These are phyloP conservation scores for Euwallacea fornicatus DNA, from an alignment of 1,140 invertebrate species.

Conservation along the genomic window DNA sequence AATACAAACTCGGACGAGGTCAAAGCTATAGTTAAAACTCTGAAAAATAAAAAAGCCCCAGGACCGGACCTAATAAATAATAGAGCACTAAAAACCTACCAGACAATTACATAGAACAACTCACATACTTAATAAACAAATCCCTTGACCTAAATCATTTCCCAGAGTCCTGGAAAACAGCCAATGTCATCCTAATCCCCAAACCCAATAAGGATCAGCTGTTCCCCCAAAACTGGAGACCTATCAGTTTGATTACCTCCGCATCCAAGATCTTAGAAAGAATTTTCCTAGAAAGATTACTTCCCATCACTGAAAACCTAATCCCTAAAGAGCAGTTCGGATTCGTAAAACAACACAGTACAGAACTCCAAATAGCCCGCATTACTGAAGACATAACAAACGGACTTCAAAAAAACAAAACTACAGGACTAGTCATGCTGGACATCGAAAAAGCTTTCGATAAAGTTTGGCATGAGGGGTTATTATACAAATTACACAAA, in stretches of 20 bases:
- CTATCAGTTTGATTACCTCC: neutral
- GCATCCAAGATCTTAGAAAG: neutral
- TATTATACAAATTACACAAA: slow-evolving; percentile 14
- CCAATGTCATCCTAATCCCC: neutral
- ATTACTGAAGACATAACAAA: neutral
- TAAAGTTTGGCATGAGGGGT: slow-evolving; percentile 19
- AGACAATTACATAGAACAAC: neutral
- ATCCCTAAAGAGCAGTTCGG: slow-evolving; percentile 20
- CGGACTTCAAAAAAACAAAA: slow-evolving; percentile 2
- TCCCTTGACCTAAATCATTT: neutral
- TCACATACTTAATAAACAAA: neutral
- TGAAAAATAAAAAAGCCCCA: slow-evolving; percentile 15
- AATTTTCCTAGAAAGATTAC: neutral
- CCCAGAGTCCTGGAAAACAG: neutral
- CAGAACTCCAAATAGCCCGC: neutral
- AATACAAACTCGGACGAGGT: neutral
- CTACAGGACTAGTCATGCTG: neutral
- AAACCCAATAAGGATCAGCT: neutral
- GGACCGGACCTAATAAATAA: slow-evolving; percentile 8
- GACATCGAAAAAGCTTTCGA: slow-evolving; percentile 27
- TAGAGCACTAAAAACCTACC: neutral
- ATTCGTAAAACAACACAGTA: slow-evolving; percentile 4
- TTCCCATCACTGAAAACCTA: neutral
- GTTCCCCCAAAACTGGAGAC: neutral
- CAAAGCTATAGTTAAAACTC: neutral